A percentile compares a stretch with the other conserved stretches of the same genome.
These are phyloP conservation scores for Bombus superbus DNA, from an alignment of 1,140 invertebrate species.

Conservation along the genomic window DNA sequence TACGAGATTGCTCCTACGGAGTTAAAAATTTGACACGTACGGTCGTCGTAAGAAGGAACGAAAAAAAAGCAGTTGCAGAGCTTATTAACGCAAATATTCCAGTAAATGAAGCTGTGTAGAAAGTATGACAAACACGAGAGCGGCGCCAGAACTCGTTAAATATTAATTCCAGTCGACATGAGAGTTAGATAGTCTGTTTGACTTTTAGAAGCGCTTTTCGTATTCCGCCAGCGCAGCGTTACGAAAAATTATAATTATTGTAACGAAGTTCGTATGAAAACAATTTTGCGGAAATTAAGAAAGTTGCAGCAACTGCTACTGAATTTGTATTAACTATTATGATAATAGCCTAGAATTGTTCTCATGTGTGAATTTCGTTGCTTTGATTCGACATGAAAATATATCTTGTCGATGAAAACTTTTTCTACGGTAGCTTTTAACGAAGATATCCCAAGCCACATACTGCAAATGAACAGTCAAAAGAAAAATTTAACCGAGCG, in stretches of 20 bases:
- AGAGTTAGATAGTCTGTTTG: conserved; percentile 17
- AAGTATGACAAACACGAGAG: conserved; percentile 23
- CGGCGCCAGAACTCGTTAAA: conserved; percentile 26
- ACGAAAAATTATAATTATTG: conserved; percentile 36
- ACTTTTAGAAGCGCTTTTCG: conserved; percentile 9
- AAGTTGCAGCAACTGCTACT: neutral
- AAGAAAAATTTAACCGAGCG: too few relatives aligned
- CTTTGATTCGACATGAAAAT: too few relatives aligned
- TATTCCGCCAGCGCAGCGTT: neutral
- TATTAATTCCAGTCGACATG: conserved; percentile 27
- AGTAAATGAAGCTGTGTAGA: conserved; percentile 1
- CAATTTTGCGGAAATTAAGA: neutral
- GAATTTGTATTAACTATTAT: neutral
- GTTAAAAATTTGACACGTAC: neutral
- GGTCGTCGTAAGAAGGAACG: neutral
- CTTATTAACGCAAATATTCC: conserved; percentile 24
- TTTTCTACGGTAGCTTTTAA: too few relatives aligned
- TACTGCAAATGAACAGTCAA: too few relatives aligned
- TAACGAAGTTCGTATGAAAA: conserved; percentile 10
- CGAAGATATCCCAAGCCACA: too few relatives aligned
- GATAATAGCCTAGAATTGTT: neutral
- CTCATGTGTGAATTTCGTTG: neutral
- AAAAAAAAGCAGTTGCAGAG: neutral
- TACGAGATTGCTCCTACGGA: neutral
- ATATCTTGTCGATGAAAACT: too few relatives aligned